Conservation (phyloP, 1,140 invertebrate genomes). For the Ceratoteleas bidentatus region DNA sequence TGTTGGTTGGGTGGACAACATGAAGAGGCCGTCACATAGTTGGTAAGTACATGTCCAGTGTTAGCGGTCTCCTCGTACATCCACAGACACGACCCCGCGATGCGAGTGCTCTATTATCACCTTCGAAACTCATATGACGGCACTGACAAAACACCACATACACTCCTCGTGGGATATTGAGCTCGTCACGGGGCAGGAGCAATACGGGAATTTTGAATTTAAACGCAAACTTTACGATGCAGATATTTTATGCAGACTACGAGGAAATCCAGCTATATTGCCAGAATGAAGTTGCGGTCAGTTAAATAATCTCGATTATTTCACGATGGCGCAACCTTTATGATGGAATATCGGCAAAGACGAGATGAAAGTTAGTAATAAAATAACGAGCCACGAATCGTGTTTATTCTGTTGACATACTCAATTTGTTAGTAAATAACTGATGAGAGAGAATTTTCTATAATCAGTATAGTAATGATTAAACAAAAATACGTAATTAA, state of each 20-base stretch:
- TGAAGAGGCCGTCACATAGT: slow-evolving; percentile 60
- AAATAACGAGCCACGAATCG: no score
- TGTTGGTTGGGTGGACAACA: slow-evolving; percentile 55
- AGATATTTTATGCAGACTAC: slow-evolving; percentile 4
- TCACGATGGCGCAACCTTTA: no score
- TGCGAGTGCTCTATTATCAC: slow-evolving; percentile 54
- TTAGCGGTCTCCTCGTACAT: slow-evolving; percentile 43
- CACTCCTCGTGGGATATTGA: slow-evolving; percentile 33
- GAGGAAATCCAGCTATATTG: not conserved
- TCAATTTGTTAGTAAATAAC: no score
- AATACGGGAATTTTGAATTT: slow-evolving; percentile 41
- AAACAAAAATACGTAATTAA: no score
- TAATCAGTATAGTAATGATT: no score
- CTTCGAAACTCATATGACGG: slow-evolving; percentile 50
- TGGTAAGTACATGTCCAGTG: slow-evolving; percentile 54
- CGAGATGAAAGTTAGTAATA: no score
- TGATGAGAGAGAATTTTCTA: no score
- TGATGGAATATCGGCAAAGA: no score
- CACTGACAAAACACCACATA: slow-evolving; percentile 54
- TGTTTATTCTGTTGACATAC: no score
- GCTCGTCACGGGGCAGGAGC: not conserved
- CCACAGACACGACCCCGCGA: slow-evolving; percentile 50
- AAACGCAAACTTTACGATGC: slow-evolving; percentile 19
- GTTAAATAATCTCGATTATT: no score
- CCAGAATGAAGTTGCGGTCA: not conserved